Conservation (phyloP, 30 jellyfish, hydroid and myxozoan genomes). For the Aurelia sp. region DNA sequence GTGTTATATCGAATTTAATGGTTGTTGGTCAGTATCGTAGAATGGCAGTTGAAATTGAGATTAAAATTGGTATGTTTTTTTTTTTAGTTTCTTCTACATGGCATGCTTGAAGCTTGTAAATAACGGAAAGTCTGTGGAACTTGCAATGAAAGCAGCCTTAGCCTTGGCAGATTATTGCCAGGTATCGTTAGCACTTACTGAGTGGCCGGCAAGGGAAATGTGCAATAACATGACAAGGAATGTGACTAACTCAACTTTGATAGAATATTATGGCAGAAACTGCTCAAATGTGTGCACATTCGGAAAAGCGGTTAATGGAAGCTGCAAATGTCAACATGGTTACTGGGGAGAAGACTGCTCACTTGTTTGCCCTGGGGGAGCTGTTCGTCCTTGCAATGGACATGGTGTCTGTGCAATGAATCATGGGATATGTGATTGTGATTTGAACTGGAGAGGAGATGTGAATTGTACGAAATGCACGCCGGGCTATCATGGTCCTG, state of each 20-base stretch:
- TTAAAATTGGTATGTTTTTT: neutral
- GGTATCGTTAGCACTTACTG: conserved; percentile 3
- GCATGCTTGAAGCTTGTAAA: conserved; percentile 44
- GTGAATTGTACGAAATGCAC: conserved; percentile 54
- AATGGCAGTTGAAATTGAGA: too few species aligned
- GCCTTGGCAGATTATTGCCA: conserved; percentile 65
- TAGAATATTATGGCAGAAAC: conserved; percentile 30
- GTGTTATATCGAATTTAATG: too few species aligned
- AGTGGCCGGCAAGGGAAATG: conserved; percentile 66
- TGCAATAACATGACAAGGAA: conserved; percentile 15
- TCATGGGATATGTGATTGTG: conserved; percentile 60
- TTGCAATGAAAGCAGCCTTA: conserved; percentile 21
- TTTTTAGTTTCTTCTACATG: conserved; percentile 56
- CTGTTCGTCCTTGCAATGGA: conserved; percentile 47
- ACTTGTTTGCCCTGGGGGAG: conserved; percentile 64
- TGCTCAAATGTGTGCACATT: conserved; percentile 48
- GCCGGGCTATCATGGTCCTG: conserved; percentile 52
- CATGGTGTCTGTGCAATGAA: conserved; percentile 47
- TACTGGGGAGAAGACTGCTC: conserved; percentile 60
- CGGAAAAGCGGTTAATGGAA: conserved; percentile 20
- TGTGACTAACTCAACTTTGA: neutral
- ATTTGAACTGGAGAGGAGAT: conserved; percentile 60
- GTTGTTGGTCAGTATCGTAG: too few species aligned
- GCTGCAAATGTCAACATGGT: conserved; percentile 52
- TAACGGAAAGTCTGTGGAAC: neutral